These are phyloP conservation scores for Poecilia wingei DNA, from an alignment of 2,797 vertebrate species.

Conservation along the genomic window DNA sequence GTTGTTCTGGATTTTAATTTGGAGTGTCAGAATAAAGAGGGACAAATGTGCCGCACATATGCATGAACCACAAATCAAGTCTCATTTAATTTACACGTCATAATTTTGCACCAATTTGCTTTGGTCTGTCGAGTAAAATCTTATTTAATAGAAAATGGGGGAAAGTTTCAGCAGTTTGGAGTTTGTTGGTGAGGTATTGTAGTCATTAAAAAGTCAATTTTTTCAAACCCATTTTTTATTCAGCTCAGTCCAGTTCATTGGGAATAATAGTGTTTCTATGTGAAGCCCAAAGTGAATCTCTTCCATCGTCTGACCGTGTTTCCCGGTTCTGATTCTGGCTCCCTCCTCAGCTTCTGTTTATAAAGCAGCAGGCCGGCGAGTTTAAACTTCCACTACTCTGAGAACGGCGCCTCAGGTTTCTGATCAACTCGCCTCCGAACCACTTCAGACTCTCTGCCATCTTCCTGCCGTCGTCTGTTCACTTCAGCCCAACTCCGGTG, in stretches of 20 bases:
- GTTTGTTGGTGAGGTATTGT: neutral
- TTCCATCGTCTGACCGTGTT: neutral
- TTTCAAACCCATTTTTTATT: neutral
- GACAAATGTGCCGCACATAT: neutral
- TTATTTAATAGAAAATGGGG: neutral
- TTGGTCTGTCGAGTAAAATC: neutral
- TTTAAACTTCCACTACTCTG: conserved; percentile 16
- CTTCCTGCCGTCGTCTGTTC: conserved; percentile 23
- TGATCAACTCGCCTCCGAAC: conserved; percentile 40
- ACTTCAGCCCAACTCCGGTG: conserved; percentile 9
- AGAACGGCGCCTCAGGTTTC: conserved; percentile 12
- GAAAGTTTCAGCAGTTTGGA: neutral
- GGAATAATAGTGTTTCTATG: neutral
- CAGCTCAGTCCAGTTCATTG: neutral
- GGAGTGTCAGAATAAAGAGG: neutral
- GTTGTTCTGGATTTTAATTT: neutral
- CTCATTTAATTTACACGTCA: too few relatives aligned
- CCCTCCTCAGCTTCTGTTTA: conserved; percentile 29
- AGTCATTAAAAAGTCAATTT: neutral
- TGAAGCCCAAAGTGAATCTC: neutral
- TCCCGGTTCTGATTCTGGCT: neutral
- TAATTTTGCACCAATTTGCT: too few relatives aligned
- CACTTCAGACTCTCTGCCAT: conserved; percentile 23
- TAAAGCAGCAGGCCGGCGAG: conserved; percentile 12
- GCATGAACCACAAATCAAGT: too few relatives aligned